Base-by-base conservation (phyloP, 2,888 invertebrate genomes). In the Punctoribates punctum region DNA sequence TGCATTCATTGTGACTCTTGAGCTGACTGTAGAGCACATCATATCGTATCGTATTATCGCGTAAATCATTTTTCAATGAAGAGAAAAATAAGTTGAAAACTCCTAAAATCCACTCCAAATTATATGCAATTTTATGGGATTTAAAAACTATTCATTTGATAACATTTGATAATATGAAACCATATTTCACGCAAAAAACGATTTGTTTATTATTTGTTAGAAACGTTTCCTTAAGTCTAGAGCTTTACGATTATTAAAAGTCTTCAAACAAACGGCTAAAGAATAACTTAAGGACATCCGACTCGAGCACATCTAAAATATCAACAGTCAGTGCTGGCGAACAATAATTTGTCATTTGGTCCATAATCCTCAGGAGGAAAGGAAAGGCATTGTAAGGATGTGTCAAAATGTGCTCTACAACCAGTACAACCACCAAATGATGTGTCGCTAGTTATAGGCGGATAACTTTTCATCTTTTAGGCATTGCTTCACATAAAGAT, bases 321-420 rank as follows among this genome's bases (percentile, higher is more conserved):
- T 70, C 70, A 70, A 70, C 70, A 70, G 70, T 42, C 51, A 51
- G 51, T 51, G n/a, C 34, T 65, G n/a, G 38, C 20, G 17, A 42
- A 38, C 70, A 70, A 70, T 70, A 70, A 70, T 70, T 42, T 70
- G 70, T 70, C 70, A 70, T 70, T 70, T 70, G 70, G 42, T 65
- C 23, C 70, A 70, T 70, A 70, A 70, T 70, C 70, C 70, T 70
- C 70, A 23, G 34, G 70, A 70, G 70, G 42, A 42, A 70, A 70
- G 42, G 70, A 70, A 70, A 70, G 23, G n/a, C 70, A 70, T 70
- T 70, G 23, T 42, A 70, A 42, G 13, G n/a, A 38, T 70, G 70
- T 70, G 70, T 42, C 34, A 46, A 70, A n/a, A 42, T 70, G 42
- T 42, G 70, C 70, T 70, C 42, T 70, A 70, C 70, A 70, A 42